Evolutionary conservation across 2,888 invertebrate genomes (phyloP).

Genomic region (Andrena minutula): DNA sequence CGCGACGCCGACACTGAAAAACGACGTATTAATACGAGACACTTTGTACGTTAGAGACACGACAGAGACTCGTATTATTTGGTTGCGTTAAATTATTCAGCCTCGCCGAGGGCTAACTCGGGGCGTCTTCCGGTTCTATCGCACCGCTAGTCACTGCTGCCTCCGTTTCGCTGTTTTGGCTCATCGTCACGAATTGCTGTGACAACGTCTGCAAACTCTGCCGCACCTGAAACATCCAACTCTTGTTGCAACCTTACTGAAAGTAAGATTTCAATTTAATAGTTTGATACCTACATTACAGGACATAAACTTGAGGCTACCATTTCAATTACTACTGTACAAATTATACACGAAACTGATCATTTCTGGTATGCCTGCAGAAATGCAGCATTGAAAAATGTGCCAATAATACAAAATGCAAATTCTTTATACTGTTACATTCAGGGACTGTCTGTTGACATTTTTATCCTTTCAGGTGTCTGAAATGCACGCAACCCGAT

Average conservation of each 20-base stretch:
- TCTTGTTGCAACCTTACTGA: background rate
- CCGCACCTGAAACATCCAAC: slow-evolving; percentile 87
- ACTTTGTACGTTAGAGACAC: slow-evolving; percentile 80
- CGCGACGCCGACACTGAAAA: slow-evolving; percentile 42
- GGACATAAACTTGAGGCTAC: background rate
- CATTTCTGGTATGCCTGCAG: too few relatives aligned
- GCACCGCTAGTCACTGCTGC: slow-evolving; percentile 70
- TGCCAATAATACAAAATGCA: too few relatives aligned
- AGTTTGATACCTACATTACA: background rate
- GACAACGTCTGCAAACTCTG: slow-evolving; percentile 93
- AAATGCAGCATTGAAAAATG: too few relatives aligned
- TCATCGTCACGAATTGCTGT: slow-evolving; percentile 85
- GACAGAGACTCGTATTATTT: slow-evolving; percentile 77
- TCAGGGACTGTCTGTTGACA: too few relatives aligned
- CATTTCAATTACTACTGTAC: background rate
- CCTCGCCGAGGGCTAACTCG: slow-evolving; percentile 80
- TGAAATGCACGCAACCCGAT: too few relatives aligned
- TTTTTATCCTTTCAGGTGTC: too few relatives aligned
- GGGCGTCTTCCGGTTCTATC: slow-evolving; percentile 79
- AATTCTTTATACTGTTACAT: too few relatives aligned
- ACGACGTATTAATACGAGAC: slow-evolving; percentile 67
- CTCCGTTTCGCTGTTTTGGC: slow-evolving; percentile 71
- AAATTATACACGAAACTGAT: too few relatives aligned
- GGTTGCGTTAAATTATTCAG: slow-evolving; percentile 71
- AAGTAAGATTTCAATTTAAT: too few relatives aligned